Percentiles rank a stretch among this genome's conserved stretches.
phyloP scores from a whole-genome alignment of 2,888 invertebrate species.

The Agrochola litura region DNA sequence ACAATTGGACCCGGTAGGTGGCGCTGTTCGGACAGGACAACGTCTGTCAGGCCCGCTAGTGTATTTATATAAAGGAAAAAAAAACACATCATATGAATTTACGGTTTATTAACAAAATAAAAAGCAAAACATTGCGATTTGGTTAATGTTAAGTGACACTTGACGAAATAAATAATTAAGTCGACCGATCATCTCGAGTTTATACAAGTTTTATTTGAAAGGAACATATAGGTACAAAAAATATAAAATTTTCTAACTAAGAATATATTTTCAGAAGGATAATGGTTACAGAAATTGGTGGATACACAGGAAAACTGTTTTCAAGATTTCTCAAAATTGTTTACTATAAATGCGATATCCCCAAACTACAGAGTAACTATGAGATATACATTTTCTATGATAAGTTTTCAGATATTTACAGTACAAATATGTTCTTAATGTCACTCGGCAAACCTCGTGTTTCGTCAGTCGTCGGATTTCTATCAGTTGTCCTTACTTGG shows the following conservation, averaged over 20 bases:
- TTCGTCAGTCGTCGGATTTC: too few relatives aligned
- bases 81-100: constrained; percentile 47
- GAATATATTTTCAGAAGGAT: constrained; percentile 1
- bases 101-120: constrained; percentile 72
- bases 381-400: constrained; percentile 13
- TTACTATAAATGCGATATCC: constrained; percentile 32
- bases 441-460: too few relatives aligned
- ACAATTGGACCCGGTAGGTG: too few relatives aligned
- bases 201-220: constrained; percentile 38
- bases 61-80: constrained; percentile 16
- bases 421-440: too few relatives aligned
- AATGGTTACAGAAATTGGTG: background rate
- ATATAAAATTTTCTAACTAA: constrained; percentile 57
- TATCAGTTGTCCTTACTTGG: too few relatives aligned
- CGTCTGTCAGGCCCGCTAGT: too few relatives aligned
- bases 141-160: constrained; percentile 61
- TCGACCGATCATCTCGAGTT: constrained; percentile 39
- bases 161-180: constrained; percentile 61
- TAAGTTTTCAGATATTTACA: background rate
- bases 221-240: constrained; percentile 44
- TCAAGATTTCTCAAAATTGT: background rate
- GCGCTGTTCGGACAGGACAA: too few relatives aligned
- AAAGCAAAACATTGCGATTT: constrained; percentile 68
- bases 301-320: background rate
- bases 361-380: constrained; percentile 12